These are phyloP conservation scores for Borostomias antarcticus DNA, from an alignment of 2,797 vertebrate genomes.

Conservation along the genomic window DNA sequence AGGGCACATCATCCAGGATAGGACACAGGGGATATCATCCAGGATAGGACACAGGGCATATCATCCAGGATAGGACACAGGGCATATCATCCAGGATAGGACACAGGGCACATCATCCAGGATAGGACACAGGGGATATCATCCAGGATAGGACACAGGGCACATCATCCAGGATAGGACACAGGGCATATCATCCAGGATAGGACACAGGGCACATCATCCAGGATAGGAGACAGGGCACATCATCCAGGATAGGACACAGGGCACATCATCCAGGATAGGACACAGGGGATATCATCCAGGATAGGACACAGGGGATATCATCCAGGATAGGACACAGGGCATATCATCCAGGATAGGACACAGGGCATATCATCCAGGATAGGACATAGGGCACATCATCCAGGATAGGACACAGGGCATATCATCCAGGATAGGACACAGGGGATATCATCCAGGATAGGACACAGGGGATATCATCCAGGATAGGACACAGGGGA, in stretches of 20 bases:
- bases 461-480: not conserved
- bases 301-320: not conserved
- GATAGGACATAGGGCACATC: not conserved
- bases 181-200: not conserved
- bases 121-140: not conserved
- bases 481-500: not conserved
- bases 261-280: not conserved
- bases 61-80: no score
- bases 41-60: not conserved
- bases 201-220: not conserved
- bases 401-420: not conserved
- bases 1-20: not conserved
- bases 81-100: not conserved
- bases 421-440: not conserved
- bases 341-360: not conserved
- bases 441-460: no score
- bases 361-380: no score
- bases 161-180: not conserved
- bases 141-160: not conserved
- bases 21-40: not conserved
- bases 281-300: no score
- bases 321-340: not conserved
- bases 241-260: not conserved
- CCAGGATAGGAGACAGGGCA: not conserved
- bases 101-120: not conserved